Evolutionary conservation across 2,113 vertebrate species (phyloP).

Genomic region (Anhinga rufa): DNA sequence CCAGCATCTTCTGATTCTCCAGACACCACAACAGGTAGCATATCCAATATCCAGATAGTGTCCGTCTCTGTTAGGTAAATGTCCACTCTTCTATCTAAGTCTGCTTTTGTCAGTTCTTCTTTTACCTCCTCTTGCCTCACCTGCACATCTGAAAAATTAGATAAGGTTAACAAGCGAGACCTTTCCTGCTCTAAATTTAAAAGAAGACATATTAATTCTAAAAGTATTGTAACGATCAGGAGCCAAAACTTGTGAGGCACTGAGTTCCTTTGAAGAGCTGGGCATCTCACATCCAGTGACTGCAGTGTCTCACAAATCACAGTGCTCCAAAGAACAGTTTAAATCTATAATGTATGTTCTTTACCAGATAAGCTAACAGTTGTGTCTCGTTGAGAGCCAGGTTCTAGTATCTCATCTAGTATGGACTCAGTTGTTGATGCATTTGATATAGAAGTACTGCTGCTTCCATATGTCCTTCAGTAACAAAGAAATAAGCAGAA

Average conservation of each 20-base stretch:
- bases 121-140: constrained; percentile 33
- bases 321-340: neutral
- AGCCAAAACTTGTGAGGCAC: neutral
- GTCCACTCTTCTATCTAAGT: constrained; percentile 71
- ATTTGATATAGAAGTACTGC: constrained; percentile 71
- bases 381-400: constrained; percentile 56
- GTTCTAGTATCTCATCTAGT: constrained; percentile 71
- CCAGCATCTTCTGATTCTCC: constrained; percentile 74
- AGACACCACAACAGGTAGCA: constrained; percentile 72
- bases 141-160: constrained; percentile 63
- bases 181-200: neutral
- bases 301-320: neutral
- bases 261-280: neutral
- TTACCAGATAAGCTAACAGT: constrained; percentile 72
- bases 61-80: constrained; percentile 78
- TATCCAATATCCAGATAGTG: constrained; percentile 75
- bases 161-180: neutral
- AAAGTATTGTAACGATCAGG: neutral
- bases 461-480: constrained; percentile 77
- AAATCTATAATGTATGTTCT: neutral
- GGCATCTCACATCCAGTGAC: neutral
- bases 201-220: neutral
- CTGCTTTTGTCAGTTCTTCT: constrained; percentile 68
- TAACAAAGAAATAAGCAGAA: neutral
- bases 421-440: constrained; percentile 58